Conservation (phyloP, 35 echinoderm and acorn worm genomes). For the Amphiura filiformis region DNA sequence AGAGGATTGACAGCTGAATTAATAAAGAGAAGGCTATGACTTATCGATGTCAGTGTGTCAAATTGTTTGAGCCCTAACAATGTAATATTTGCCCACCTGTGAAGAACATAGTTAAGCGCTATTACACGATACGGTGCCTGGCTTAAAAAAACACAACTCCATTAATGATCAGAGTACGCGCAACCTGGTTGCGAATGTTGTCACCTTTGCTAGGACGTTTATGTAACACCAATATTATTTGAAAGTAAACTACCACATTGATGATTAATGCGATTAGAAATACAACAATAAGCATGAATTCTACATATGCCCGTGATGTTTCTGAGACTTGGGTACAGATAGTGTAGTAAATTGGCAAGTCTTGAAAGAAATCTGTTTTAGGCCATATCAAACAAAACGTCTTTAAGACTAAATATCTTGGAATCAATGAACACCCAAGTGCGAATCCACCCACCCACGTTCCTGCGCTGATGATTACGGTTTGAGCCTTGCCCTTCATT, state of each 20-base stretch:
- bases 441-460: background rate
- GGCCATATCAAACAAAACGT: background rate
- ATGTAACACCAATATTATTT: no score
- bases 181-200: background rate
- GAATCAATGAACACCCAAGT: background rate
- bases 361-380: background rate
- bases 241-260: background rate
- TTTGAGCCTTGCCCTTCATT: background rate
- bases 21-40: background rate
- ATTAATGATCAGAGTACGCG: background rate
- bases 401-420: background rate
- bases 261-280: background rate
- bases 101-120: background rate
- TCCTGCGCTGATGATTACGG: background rate
- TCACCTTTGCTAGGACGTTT: no score
- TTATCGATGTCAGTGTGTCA: background rate
- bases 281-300: background rate
- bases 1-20: background rate
- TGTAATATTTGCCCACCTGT: background rate
- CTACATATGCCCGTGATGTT: background rate
- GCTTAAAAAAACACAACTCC: background rate
- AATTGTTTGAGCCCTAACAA: background rate
- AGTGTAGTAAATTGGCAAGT: background rate
- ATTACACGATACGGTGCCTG: background rate
- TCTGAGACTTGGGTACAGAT: background rate